A percentile compares a stretch with the other conserved stretches of the same genome.
Conservation (phyloP, 1,140 invertebrate genomes). For the Diprion similis region DNA sequence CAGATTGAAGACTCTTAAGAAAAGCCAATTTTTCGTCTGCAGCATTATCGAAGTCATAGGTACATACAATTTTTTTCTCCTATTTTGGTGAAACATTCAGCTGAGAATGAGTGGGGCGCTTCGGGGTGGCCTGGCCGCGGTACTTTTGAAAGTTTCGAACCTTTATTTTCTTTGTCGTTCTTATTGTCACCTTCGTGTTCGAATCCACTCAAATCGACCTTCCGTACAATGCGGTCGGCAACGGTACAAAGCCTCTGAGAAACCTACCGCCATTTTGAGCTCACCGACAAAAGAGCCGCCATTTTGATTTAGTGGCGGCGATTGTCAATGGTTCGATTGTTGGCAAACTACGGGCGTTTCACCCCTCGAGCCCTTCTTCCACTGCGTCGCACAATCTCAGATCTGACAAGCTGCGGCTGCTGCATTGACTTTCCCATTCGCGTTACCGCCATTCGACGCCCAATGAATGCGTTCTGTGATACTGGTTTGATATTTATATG, state of each 20-base stretch:
- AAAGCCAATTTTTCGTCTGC: too few species aligned
- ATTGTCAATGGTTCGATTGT: conserved; percentile 41
- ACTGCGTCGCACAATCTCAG: neutral
- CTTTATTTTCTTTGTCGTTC: conserved; percentile 24
- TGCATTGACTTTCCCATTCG: too few species aligned
- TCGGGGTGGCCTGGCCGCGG: conserved; percentile 7
- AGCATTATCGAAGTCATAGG: too few species aligned
- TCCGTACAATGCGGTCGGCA: conserved; percentile 33
- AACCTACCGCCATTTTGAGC: conserved; percentile 33
- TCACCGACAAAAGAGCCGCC: conserved; percentile 37
- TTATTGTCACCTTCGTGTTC: conserved; percentile 31
- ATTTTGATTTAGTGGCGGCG: conserved; percentile 42
- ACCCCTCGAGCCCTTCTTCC: conserved; percentile 1
- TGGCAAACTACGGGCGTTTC: conserved; percentile 26
- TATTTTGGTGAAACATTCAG: too few species aligned
- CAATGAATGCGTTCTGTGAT: too few species aligned
- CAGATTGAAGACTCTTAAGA: too few species aligned
- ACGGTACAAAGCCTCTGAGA: conserved; percentile 29
- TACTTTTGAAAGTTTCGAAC: neutral
- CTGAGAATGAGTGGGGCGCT: neutral
- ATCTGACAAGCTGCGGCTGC: too few species aligned
- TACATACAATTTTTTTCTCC: too few species aligned
- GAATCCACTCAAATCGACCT: conserved; percentile 35
- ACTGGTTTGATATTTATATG: too few species aligned
- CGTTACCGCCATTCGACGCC: too few species aligned